These are phyloP conservation scores for Cheirogaleus major DNA, from an alignment of 2,797 vertebrate species.

Conservation along the genomic window DNA sequence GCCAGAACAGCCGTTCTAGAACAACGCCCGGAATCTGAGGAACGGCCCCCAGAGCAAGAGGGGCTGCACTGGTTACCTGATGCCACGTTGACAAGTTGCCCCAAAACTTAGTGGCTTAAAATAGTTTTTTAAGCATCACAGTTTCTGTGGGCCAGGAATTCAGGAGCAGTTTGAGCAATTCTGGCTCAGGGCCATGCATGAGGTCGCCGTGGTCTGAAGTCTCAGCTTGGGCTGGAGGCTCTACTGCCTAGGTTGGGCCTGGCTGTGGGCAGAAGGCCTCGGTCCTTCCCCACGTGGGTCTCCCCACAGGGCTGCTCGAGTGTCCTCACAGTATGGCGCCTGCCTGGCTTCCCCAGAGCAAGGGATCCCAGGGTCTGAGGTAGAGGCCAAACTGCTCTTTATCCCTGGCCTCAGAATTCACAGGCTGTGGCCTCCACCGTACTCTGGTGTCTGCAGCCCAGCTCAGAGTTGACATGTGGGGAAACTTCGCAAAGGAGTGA, in stretches of 20 bases:
- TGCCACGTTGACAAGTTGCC: neutral
- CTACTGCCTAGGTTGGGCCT: neutral
- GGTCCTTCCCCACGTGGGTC: fast-evolving
- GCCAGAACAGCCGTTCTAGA: no score
- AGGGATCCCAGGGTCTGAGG: neutral
- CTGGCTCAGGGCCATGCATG: fast-evolving
- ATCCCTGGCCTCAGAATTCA: neutral
- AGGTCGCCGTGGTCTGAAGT: neutral
- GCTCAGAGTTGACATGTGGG: neutral
- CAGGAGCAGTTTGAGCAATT: fast-evolving
- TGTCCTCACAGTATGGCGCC: neutral
- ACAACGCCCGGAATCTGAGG: neutral
- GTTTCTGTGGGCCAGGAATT: neutral
- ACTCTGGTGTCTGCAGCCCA: fast-evolving
- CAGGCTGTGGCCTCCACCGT: fast-evolving
- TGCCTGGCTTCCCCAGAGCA: neutral
- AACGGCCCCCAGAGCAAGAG: fast-evolving
- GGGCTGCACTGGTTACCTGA: no score
- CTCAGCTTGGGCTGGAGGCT: neutral
- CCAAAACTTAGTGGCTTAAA: neutral
- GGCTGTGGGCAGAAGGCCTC: neutral
- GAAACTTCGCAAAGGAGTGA: neutral
- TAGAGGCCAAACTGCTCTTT: neutral
- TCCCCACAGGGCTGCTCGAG: neutral
- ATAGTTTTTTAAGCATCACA: neutral